Evolutionary conservation across 30 jellyfish, hydroid and myxozoan species (phyloP).

Genomic region (Euphysa ruthae): DNA sequence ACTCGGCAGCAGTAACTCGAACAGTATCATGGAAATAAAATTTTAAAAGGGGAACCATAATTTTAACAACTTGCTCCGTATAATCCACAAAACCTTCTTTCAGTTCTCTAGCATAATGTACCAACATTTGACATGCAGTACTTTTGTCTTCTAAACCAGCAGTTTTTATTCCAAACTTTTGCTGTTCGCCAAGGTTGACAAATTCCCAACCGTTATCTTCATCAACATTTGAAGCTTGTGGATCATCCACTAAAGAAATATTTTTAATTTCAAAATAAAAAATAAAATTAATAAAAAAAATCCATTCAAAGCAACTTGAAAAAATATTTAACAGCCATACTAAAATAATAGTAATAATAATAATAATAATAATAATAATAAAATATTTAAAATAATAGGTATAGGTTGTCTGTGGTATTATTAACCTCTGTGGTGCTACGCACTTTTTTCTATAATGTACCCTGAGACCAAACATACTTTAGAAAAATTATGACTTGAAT

Average conservation of each 20-base stretch:
- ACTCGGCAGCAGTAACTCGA: slow-evolving; percentile 98
- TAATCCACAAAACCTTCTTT: slow-evolving; percentile 98
- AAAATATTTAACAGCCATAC: too few relatives aligned
- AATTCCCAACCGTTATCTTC: slow-evolving; percentile 99
- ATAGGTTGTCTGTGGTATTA: too few relatives aligned
- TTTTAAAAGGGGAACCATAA: slow-evolving; percentile 88
- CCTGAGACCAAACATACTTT: too few relatives aligned
- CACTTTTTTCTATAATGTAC: too few relatives aligned
- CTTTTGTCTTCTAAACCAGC: slow-evolving; percentile 97
- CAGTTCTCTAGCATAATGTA: slow-evolving; percentile 92
- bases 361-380: too few relatives aligned
- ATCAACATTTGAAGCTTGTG: slow-evolving; percentile 58
- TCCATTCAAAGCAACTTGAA: too few relatives aligned
- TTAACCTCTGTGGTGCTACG: too few relatives aligned
- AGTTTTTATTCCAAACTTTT: slow-evolving; percentile 94
- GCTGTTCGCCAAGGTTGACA: slow-evolving; percentile 98
- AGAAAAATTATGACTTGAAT: too few relatives aligned
- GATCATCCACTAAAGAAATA: slow-evolving; percentile 69
- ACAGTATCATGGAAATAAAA: slow-evolving; percentile 92
- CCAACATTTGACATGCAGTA: slow-evolving; percentile 98
- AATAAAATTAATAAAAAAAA: too few relatives aligned
- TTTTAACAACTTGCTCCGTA: slow-evolving; percentile 92
- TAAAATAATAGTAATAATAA: too few relatives aligned
- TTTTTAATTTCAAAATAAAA: neutral
- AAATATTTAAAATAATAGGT: too few relatives aligned